Base-by-base conservation (phyloP, 2,113 vertebrate genomes). In the Saccopteryx bilineata region DNA sequence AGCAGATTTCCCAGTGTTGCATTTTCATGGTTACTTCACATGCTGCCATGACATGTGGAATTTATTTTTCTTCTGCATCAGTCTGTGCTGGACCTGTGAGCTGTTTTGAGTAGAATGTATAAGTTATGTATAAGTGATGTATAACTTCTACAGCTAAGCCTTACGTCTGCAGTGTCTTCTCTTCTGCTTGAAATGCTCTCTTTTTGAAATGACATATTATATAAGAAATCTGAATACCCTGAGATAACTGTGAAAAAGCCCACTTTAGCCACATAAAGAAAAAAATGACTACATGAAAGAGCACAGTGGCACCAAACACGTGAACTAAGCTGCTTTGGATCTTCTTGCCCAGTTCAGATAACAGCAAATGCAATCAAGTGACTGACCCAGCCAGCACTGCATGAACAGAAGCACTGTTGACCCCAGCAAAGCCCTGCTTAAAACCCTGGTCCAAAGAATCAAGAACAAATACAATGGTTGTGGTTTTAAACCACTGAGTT, bases 401-500 rank as follows among this genome's bases (percentile, higher is more conserved):
- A 13, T 33, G 14, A 88, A 14, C 24, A 48, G 66, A 72, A 87
- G 31, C 23, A 84, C 2, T 33, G 1, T 39, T 39, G 39, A 39
- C 39, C 28, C 54, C 7, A 11, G 8, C 12, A 15, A 93, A 78
- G 15, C 9, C 21, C 31, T 61, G 3, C 9, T 24, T 61, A 33
- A 86, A 92, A 46, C 68, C 66, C 7, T 80, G 18, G 83, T 33
- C 28, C 61, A 82, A 76, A 72, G 39, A 61, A 31, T 39, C 15
- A 31, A 48, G 21, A 88, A 66, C 15, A 79, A 50, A 74, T 58
- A 9, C 19, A 79, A 15, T 54, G 0, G 33, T n/a, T 24, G 11
- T 61, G 54, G 31, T 87, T 88, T 96, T 68, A 79, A 93, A 54
- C 26, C 39, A 75, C 9, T 68, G 18, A 19, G 46, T 87, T 82